A percentile compares a stretch with the other conserved stretches of the same genome.
Conservation (phyloP, 2,113 vertebrate genomes). For the Rostratula benghalensis region DNA sequence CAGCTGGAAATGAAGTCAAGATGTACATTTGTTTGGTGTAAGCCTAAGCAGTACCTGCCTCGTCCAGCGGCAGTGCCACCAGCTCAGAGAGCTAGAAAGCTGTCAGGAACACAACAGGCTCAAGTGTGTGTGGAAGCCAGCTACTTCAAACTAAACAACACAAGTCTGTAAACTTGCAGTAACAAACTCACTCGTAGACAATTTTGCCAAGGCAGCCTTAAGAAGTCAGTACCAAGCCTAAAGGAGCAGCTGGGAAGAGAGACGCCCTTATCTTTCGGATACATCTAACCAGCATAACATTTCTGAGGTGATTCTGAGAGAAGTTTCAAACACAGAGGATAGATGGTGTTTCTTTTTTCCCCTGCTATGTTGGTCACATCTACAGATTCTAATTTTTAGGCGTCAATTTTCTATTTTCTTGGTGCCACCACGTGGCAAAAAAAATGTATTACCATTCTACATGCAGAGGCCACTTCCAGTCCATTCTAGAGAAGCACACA, state of each 20-base stretch:
- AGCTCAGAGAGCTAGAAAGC: background rate
- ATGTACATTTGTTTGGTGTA: background rate
- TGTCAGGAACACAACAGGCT: rapidly evolving
- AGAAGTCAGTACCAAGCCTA: background rate
- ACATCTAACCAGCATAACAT: background rate
- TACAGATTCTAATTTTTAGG: background rate
- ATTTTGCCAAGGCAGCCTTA: background rate
- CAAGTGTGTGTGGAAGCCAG: background rate
- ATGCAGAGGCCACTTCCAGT: background rate
- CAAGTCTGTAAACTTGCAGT: background rate
- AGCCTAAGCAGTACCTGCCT: background rate
- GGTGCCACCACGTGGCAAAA: slow-evolving; percentile 76
- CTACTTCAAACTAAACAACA: background rate
- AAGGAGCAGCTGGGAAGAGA: background rate
- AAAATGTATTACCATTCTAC: background rate
- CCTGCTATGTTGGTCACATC: background rate
- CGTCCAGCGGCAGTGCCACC: rapidly evolving
- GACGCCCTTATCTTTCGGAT: background rate
- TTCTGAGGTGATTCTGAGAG: background rate
- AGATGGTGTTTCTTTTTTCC: background rate
- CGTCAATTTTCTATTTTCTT: slow-evolving; percentile 68
- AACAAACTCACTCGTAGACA: rapidly evolving
- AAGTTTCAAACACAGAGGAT: background rate
- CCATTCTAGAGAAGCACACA: background rate
- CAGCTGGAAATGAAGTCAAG: background rate